Percentiles rank a stretch among this genome's conserved stretches.
phyloP scores from a whole-genome alignment of 2,888 invertebrate genomes.

The Nephrocerus scutellatus region DNA sequence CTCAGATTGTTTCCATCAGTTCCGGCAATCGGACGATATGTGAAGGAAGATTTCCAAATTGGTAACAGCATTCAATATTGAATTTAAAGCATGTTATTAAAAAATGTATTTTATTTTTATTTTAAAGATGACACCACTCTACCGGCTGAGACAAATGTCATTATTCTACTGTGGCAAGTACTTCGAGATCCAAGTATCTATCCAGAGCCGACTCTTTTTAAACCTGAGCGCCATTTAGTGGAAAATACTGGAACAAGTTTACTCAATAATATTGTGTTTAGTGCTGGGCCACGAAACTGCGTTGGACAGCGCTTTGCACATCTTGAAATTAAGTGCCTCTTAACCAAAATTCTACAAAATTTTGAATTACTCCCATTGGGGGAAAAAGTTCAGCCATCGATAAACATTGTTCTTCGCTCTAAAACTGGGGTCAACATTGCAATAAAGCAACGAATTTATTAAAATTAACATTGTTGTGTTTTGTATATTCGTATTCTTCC shows the following conservation, averaged over 20 bases:
- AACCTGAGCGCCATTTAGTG: conserved; percentile 42
- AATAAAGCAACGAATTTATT: conserved; percentile 27
- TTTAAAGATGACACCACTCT: conserved; percentile 24
- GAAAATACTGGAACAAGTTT: conserved; percentile 39
- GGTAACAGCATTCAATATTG: too few relatives aligned
- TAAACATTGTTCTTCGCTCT: conserved; percentile 40
- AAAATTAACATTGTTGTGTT: too few relatives aligned
- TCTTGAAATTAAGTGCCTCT: conserved; percentile 36
- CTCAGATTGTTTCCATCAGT: conserved; percentile 60
- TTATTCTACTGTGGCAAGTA: conserved; percentile 37
- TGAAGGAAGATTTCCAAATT: conserved; percentile 51
- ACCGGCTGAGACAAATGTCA: conserved; percentile 36
- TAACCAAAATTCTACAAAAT: conserved; percentile 34
- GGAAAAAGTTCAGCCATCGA: conserved; percentile 32
- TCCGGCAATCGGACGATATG: conserved; percentile 53
- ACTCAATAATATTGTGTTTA: conserved; percentile 39
- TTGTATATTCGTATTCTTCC: too few relatives aligned
- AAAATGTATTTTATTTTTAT: conserved; percentile 3
- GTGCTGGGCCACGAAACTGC: conserved; percentile 51
- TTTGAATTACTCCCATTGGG: conserved; percentile 38
- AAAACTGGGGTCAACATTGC: conserved; percentile 39
- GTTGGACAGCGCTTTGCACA: conserved; percentile 42
- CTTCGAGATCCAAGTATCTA: conserved; percentile 33
- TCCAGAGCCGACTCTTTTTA: conserved; percentile 33
- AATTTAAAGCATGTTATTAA: not conserved